Percentiles rank a stretch among this genome's conserved stretches.
Evolutionary conservation across 2,888 invertebrate genomes (phyloP).

Genomic region (Trissoscelio sp.): DNA sequence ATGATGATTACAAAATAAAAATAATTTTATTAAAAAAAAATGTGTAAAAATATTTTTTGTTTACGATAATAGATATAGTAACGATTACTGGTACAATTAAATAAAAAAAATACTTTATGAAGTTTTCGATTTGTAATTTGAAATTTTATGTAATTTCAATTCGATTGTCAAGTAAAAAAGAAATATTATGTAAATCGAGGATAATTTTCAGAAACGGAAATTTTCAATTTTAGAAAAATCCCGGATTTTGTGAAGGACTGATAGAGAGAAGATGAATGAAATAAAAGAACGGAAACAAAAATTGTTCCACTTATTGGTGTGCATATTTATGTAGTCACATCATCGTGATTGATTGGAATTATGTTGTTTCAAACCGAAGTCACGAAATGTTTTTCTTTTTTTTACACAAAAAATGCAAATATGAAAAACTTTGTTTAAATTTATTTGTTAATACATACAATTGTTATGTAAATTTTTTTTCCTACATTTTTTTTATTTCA

Average conservation of each 20-base stretch:
- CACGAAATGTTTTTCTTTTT: background rate
- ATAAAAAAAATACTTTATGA: background rate
- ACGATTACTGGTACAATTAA: too few species aligned
- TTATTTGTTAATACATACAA: too few species aligned
- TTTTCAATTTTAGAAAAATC: background rate
- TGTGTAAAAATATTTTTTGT: too few species aligned
- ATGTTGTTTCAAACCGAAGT: background rate
- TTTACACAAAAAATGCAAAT: background rate
- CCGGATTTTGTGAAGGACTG: background rate
- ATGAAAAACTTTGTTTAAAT: background rate
- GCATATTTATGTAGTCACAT: background rate
- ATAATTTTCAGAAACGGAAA: slow-evolving; percentile 3
- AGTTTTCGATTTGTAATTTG: too few species aligned
- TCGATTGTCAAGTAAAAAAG: too few species aligned
- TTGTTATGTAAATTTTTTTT: too few species aligned
- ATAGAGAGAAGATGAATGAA: background rate
- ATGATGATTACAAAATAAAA: background rate
- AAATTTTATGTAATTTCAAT: too few species aligned
- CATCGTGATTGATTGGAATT: background rate
- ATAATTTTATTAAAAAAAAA: too few species aligned
- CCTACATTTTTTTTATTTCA: too few species aligned
- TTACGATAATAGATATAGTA: too few species aligned
- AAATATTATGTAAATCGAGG: background rate
- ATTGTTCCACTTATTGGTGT: background rate
- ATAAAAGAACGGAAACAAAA: slow-evolving; percentile 1